phyloP scores from a whole-genome alignment of 1,140 invertebrate species.

The Leucophenga varia region DNA sequence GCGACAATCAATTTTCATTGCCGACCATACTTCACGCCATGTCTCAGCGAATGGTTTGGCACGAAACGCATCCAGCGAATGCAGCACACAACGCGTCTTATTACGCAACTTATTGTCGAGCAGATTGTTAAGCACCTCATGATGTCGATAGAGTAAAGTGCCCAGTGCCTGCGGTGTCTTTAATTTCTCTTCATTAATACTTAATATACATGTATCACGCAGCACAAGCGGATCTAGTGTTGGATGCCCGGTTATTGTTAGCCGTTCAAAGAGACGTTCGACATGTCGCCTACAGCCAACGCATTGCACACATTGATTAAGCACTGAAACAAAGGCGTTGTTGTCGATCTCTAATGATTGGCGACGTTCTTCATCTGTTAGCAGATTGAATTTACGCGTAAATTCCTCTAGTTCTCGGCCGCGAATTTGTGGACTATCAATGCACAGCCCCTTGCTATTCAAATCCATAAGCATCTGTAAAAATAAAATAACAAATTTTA shows the following conservation, averaged over 20 bases:
- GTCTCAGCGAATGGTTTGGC: conserved; percentile 68
- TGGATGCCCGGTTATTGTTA: conserved; percentile 77
- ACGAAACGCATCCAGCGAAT: conserved; percentile 84
- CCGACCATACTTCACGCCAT: conserved; percentile 85
- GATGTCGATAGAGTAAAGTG: conserved; percentile 82
- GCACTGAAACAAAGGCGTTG: conserved; percentile 76
- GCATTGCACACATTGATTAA: conserved; percentile 87
- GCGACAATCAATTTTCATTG: conserved; percentile 78
- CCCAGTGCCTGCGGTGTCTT: conserved; percentile 75
- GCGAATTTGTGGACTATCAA: conserved; percentile 71
- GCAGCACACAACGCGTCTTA: conserved; percentile 80
- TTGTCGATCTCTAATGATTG: conserved; percentile 80
- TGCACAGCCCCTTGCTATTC: conserved; percentile 75
- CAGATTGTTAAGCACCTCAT: conserved; percentile 73
- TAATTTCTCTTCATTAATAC: conserved; percentile 75
- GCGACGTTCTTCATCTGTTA: conserved; percentile 77
- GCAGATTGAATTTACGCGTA: conserved; percentile 72
- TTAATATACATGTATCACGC: conserved; percentile 70
- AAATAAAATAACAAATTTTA: conserved; percentile 3
- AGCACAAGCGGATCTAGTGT: conserved; percentile 80
- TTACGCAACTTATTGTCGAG: conserved; percentile 84
- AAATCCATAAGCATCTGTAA: conserved; percentile 90
- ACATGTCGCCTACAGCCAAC: conserved; percentile 89
- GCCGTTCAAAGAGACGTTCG: conserved; percentile 79
- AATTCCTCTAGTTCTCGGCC: conserved; percentile 84